These are phyloP conservation scores for Ischnus inquisitorius DNA, from an alignment of 2,888 invertebrate species.

Conservation along the genomic window DNA sequence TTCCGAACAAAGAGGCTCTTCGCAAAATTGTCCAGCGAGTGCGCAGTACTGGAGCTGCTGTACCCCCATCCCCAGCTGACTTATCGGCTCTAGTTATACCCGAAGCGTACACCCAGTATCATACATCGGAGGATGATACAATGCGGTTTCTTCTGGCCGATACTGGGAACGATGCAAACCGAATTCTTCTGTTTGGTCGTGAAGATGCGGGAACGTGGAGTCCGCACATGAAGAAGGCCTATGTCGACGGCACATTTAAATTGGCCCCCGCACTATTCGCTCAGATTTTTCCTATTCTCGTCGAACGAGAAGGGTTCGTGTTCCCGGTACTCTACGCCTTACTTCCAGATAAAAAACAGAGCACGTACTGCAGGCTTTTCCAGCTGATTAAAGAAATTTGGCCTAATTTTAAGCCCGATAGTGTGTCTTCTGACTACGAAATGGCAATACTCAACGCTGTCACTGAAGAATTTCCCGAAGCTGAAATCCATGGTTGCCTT, in stretches of 20 bases:
- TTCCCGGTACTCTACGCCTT: constrained; percentile 27
- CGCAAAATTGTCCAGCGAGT: constrained; percentile 49
- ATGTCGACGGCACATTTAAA: constrained; percentile 36
- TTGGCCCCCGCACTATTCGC: constrained; percentile 27
- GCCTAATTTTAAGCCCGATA: constrained; percentile 50
- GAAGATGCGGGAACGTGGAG: constrained; percentile 58
- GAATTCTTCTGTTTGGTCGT: constrained; percentile 55
- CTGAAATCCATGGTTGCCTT: constrained; percentile 46
- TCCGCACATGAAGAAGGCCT: constrained; percentile 2
- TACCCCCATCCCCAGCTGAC: constrained; percentile 50
- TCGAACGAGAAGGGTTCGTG: constrained; percentile 31
- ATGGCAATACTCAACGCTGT: constrained; percentile 41
- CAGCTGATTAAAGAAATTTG: constrained; percentile 32
- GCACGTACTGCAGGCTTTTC: constrained; percentile 33
- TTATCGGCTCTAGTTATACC: constrained; percentile 38
- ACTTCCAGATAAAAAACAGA: constrained; percentile 41
- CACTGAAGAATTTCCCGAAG: constrained; percentile 17
- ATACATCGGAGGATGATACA: constrained; percentile 18
- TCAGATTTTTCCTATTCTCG: constrained; percentile 27
- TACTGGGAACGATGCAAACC: constrained; percentile 42
- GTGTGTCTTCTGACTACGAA: constrained; percentile 35
- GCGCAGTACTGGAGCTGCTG: constrained; percentile 16
- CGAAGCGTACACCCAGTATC: constrained; percentile 39
- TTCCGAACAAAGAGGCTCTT: constrained; percentile 33
- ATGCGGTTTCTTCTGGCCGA: constrained; percentile 57